Percentiles rank a stretch among this genome's conserved stretches.
phyloP scores from a whole-genome alignment of 2,888 invertebrate genomes.

The Axea sp. region DNA sequence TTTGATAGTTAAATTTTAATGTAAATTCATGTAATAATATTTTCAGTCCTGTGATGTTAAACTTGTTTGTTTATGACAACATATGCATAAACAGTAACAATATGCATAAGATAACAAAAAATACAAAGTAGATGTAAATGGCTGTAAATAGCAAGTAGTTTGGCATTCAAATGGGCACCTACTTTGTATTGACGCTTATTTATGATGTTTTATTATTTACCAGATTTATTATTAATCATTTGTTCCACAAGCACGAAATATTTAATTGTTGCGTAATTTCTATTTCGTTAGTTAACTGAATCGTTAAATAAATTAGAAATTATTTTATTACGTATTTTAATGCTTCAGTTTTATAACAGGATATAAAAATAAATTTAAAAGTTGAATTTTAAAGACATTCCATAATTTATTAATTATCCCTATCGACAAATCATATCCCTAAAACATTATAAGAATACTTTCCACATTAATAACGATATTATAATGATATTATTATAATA shows the following conservation, averaged over 20 bases:
- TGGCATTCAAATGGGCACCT: conserved; percentile 28
- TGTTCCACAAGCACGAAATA: neutral
- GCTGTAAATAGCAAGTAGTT: conserved; percentile 58
- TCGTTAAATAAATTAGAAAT: too few species aligned
- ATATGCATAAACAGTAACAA: conserved; percentile 9
- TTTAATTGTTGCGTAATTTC: too few species aligned
- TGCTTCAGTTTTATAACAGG: too few species aligned
- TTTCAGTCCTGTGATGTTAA: conserved; percentile 50
- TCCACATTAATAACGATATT: too few species aligned
- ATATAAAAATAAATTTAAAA: too few species aligned
- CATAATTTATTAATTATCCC: too few species aligned
- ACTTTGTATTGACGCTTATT: conserved; percentile 44
- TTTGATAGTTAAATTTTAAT: conserved; percentile 5
- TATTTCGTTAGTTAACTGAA: too few species aligned
- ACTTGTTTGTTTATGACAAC: conserved; percentile 28
- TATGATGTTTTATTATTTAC: conserved; percentile 1
- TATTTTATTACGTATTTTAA: too few species aligned
- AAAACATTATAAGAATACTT: too few species aligned
- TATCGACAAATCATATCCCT: too few species aligned
- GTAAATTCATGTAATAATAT: conserved; percentile 31
- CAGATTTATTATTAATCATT: conserved; percentile 1
- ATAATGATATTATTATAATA: too few species aligned
- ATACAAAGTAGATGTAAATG: conserved; percentile 43
- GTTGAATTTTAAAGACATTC: too few species aligned
- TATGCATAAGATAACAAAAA: conserved; percentile 24